phyloP scores from a whole-genome alignment of 2,113 vertebrate species.

The Aleadryas rufinucha region DNA sequence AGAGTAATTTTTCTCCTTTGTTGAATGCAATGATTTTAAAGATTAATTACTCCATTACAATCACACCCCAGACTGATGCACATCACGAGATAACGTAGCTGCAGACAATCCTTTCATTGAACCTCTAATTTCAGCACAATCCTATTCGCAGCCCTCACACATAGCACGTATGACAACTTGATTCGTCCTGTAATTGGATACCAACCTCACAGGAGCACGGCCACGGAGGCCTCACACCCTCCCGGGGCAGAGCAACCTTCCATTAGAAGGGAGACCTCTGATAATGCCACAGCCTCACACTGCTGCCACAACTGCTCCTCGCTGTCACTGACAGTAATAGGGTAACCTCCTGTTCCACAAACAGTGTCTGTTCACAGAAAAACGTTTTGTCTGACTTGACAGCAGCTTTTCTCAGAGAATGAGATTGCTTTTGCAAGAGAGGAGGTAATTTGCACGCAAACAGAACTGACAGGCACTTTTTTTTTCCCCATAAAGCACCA shows the following conservation, averaged over 20 bases:
- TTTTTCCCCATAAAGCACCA: background rate
- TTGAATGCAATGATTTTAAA: background rate
- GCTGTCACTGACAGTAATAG: accelerated
- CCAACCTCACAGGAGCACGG: background rate
- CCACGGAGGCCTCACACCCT: background rate
- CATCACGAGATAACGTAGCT: accelerated
- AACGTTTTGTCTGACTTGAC: background rate
- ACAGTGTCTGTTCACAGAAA: background rate
- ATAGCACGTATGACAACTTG: background rate
- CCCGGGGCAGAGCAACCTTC: background rate
- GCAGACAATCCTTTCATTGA: background rate
- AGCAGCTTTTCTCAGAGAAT: background rate
- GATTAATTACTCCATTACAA: background rate
- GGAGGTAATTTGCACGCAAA: background rate
- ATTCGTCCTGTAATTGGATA: background rate
- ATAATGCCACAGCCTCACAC: background rate
- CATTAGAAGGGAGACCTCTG: background rate
- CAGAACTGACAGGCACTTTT: background rate
- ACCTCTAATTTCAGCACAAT: background rate
- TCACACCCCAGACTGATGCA: background rate
- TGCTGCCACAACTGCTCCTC: background rate
- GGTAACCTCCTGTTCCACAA: background rate
- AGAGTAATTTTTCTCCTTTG: background rate
- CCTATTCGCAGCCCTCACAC: background rate
- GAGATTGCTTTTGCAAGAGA: background rate